These are phyloP conservation scores for Tympanuchus pallidicinctus DNA, from an alignment of 2,113 vertebrate species.

Conservation along the genomic window DNA sequence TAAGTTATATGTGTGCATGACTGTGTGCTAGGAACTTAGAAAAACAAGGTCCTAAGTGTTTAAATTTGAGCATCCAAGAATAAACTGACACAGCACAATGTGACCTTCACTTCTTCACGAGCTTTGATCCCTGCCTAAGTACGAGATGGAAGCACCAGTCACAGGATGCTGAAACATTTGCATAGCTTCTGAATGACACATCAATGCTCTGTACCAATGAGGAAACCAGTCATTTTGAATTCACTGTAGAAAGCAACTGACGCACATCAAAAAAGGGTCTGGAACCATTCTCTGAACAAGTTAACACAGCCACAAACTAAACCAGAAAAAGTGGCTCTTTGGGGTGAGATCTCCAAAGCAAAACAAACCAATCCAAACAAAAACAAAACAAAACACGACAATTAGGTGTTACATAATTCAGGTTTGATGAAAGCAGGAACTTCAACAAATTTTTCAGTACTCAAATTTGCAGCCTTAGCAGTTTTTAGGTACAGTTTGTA, in stretches of 20 bases:
- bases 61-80: not conserved
- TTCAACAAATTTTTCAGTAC: not conserved
- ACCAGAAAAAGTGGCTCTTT: not conserved
- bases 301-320: not conserved
- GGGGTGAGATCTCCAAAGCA: too few species aligned
- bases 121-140: not conserved
- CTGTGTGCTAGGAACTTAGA: not conserved
- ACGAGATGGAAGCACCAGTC: not conserved
- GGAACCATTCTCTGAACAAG: not conserved
- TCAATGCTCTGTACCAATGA: not conserved
- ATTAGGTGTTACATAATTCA: not conserved
- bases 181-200: not conserved
- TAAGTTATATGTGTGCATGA: not conserved
- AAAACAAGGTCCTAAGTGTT: not conserved
- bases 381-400: too few species aligned
- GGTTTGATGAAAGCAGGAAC: not conserved
- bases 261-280: not conserved
- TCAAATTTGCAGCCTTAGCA: not conserved
- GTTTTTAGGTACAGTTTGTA: not conserved
- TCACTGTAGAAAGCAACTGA: not conserved
- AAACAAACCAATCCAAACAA: too few species aligned
- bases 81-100: not conserved
- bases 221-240: not conserved
- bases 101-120: not conserved
- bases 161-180: not conserved